phyloP scores from a whole-genome alignment of 2,888 invertebrate genomes.

The Ryuthela nishihirai region DNA sequence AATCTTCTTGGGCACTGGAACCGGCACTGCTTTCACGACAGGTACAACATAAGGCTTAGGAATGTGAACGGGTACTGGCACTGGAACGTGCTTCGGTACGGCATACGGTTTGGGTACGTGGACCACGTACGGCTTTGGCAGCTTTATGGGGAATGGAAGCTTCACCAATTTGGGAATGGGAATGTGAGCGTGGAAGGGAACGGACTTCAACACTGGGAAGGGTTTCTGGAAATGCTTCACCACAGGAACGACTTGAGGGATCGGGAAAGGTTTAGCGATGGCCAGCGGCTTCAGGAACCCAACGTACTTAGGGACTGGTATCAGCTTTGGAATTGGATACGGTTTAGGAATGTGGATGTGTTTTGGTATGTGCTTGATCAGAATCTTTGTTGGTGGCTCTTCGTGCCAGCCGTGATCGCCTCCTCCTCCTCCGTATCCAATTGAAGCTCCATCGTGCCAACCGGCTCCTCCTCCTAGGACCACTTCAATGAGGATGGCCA shows the following conservation, averaged over 20 bases:
- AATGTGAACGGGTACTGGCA: slow-evolving; percentile 37
- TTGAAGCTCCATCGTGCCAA: neutral
- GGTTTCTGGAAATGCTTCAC: slow-evolving; percentile 38
- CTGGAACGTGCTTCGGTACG: slow-evolving; percentile 34
- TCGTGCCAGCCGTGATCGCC: slow-evolving; percentile 22
- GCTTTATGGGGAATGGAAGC: slow-evolving; percentile 32
- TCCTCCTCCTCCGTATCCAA: neutral
- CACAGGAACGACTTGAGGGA: slow-evolving; percentile 38
- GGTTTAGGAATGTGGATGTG: slow-evolving; percentile 37
- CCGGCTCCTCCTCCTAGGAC: slow-evolving; percentile 16
- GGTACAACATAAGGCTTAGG: slow-evolving; percentile 39
- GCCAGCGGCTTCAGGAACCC: slow-evolving; percentile 31
- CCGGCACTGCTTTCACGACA: slow-evolving; percentile 32
- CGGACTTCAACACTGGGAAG: slow-evolving; percentile 30
- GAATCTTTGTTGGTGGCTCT: slow-evolving; percentile 26
- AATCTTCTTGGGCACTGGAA: slow-evolving; percentile 37
- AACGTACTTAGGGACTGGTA: slow-evolving; percentile 36
- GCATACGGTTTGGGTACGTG: slow-evolving; percentile 39
- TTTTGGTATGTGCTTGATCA: slow-evolving; percentile 38
- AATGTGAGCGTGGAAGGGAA: slow-evolving; percentile 29
- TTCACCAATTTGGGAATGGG: slow-evolving; percentile 30
- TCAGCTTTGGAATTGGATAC: slow-evolving; percentile 28
- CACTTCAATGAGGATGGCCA: slow-evolving; percentile 7
- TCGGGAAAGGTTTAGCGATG: slow-evolving; percentile 33
- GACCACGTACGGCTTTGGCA: slow-evolving; percentile 39